Base-by-base conservation (phyloP, 1,140 invertebrate genomes). In the Tachypleus tridentatus region DNA sequence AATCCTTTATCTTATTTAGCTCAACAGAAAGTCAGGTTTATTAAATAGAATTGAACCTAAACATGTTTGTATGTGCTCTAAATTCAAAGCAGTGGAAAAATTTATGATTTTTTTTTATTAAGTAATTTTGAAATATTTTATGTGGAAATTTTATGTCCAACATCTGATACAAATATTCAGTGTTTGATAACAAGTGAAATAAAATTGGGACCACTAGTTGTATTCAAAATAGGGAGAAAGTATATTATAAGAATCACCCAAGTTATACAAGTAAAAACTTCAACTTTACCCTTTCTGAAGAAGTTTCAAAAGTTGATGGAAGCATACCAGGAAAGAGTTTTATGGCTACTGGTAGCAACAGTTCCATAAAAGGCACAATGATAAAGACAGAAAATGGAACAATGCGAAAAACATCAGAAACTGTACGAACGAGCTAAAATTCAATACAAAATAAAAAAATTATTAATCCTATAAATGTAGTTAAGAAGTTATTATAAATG, bases 311-410 rank as follows among this genome's bases (percentile, higher is more conserved):
- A 62, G 96, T 99, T 48, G 93, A 97, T 53, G 97, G 97, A 68
- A 99, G 80, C 90, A 99, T 93, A 62, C 88, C 88, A 50, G 97
- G 97, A 77, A 99, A 99, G 47, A 99, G 80, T 80, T 98, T 98
- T 5, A 99, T 85, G 70, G 89, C 91, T 47, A 99, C 73, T 10
- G 97, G 97, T 65, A 99, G 80, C 47, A 95, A 76, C 71, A 99
- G 85, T 78, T 99, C 97, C 87, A 98, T 92, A 76, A 99, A 99
- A 62, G 97, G 97, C 63, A 99, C 89, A 72, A 97, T 87, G 69
- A 99, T 87, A 74, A 99, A 97, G 60, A 99, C 90, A 57, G 95
- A 93, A 77, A 99, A 98, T 47, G 97, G 97, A 57, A 99, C 86
- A 70, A 99, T 82, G 67, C 97, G 86, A 75, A 99, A 98, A 63